A percentile compares a stretch with the other conserved stretches of the same genome.
These are phyloP conservation scores for Dinoponera quadriceps DNA, from an alignment of 1,140 invertebrate species.

Conservation along the genomic window DNA sequence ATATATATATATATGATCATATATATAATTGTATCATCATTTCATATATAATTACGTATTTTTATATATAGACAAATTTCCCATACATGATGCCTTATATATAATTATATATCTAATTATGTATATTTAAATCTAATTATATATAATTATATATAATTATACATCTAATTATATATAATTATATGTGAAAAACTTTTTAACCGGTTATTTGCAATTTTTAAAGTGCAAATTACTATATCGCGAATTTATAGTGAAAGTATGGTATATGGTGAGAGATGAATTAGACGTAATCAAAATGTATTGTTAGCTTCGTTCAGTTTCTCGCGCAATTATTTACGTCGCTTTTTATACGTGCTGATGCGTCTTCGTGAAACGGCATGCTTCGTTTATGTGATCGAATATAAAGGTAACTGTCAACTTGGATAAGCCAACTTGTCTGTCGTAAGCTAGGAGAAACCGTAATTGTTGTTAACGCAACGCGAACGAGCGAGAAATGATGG, in stretches of 20 bases:
- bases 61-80: no score
- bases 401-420: not conserved
- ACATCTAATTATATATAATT: slow-evolving; percentile 1
- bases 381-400: slow-evolving; percentile 35
- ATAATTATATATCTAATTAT: no score
- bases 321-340: slow-evolving; percentile 57
- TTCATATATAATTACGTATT: no score
- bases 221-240: slow-evolving; percentile 16
- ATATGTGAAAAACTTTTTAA: slow-evolving; percentile 21
- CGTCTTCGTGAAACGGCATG: slow-evolving; percentile 12
- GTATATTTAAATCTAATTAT: no score
- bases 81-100: no score
- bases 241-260: slow-evolving; percentile 13
- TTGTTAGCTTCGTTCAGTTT: slow-evolving; percentile 17
- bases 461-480: slow-evolving; percentile 7
- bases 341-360: slow-evolving; percentile 55
- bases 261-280: not conserved
- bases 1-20: no score
- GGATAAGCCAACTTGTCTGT: not conserved
- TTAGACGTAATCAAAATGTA: not conserved
- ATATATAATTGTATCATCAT: no score
- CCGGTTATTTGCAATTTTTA: slow-evolving; percentile 3
- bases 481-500: not conserved
- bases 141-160: no score
- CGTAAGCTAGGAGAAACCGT: slow-evolving; percentile 11